Conservation (phyloP, 2,113 vertebrate genomes). For the Haplochromis burtoni region DNA sequence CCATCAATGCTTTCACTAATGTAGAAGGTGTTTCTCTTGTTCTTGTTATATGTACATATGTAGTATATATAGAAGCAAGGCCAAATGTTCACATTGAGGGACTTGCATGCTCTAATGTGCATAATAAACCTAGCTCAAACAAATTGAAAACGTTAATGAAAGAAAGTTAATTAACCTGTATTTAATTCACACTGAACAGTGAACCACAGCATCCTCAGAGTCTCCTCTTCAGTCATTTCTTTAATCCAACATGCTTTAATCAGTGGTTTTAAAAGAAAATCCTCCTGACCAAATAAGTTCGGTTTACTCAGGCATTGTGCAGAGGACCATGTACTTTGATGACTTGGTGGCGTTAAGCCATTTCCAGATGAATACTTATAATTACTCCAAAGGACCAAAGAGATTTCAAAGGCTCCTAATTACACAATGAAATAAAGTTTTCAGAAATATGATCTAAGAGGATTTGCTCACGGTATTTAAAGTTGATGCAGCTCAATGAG, state of each 20-base stretch:
- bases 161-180: neutral
- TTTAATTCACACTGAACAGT: neutral
- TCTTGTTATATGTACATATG: neutral
- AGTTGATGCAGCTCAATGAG: neutral
- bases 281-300: neutral
- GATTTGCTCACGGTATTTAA: neutral
- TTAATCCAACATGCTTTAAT: constrained; percentile 2
- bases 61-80: neutral
- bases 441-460: neutral
- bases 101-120: neutral
- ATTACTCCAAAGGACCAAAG: neutral
- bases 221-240: neutral
- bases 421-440: neutral
- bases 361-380: neutral
- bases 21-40: neutral
- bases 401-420: neutral
- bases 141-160: neutral
- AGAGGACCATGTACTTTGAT: neutral
- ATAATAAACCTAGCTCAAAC: neutral
- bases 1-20: neutral
- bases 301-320: neutral
- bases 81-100: neutral
- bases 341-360: neutral
- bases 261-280: neutral
- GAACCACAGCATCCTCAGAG: neutral